Base-by-base conservation (phyloP, 2,113 vertebrate species). In the Cebus imitator region DNA sequence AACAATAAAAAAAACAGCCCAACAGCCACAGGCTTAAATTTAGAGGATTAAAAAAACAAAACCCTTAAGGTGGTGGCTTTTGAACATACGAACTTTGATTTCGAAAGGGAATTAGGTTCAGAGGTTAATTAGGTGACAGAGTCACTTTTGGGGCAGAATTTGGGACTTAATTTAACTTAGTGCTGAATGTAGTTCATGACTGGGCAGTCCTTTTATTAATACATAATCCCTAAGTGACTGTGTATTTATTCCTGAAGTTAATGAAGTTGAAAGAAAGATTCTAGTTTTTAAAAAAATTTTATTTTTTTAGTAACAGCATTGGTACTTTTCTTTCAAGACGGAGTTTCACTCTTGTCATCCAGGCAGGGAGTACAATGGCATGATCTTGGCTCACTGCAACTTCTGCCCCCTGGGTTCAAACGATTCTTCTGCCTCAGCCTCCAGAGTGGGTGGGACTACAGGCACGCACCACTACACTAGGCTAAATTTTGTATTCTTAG, bases 191-290 rank as follows among this genome's bases (percentile, higher is more conserved):
- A 85, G 88, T 80, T 73, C 18, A 45, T 94, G 25, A 93, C 32
- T 87, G 37, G 8, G 30, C 57, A 80, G 9, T 80, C 30, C 40
- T 94, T 92, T 25, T 70, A 48, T 89, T 92, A 86, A 50, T 78
- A 40, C 16, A 32, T 52, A 72, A 89, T 81, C 23, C 27, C 12
- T 70, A 55, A 64, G 40, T 70, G 48, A 55, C 23, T 83, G 12
- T 68, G 5, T 21, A 57, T 93, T 90, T 96, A 58, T 96, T 95
- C 40, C 23, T 90, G 87, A 68, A 64, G 20, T 83, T 92, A 50
- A 72, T 94, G 58, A 94, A 82, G 68, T 83, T 90, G 21, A 87
- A 16, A 86, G 83, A 73, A 73, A 90, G 27, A 87, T 72, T 73
- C 32, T 84, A 82, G n/a, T 68, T 95, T 76, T 18, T 20, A 48